Evolutionary conservation across 2,888 invertebrate genomes (phyloP).

Genomic region (Hyposoter didymator): DNA sequence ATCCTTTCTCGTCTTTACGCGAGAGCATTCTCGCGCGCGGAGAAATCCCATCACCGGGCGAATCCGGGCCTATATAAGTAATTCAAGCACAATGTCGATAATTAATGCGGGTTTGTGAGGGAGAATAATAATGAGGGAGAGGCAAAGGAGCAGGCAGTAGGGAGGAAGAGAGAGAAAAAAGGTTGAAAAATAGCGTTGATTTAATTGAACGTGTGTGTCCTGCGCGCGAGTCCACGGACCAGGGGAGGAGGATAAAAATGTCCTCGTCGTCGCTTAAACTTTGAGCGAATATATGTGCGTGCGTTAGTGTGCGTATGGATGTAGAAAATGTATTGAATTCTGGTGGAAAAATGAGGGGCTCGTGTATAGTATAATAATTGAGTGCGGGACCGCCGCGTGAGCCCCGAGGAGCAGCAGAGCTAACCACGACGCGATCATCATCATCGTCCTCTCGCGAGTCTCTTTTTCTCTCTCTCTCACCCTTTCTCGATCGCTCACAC

Average conservation of each 20-base stretch:
- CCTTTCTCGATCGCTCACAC: conserved; percentile 40
- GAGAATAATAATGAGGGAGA: conserved; percentile 20
- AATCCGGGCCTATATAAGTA: conserved; percentile 66
- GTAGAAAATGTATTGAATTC: conserved; percentile 18
- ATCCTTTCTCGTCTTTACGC: conserved; percentile 29
- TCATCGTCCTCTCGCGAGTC: neutral
- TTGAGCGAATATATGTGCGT: conserved; percentile 4
- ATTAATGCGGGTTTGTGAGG: conserved; percentile 60
- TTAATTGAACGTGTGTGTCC: conserved; percentile 64
- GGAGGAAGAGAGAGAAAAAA: neutral
- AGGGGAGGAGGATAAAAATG: conserved; percentile 53
- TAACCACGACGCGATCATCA: conserved; percentile 60
- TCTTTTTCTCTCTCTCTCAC: conserved; percentile 2
- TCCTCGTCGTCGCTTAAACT: conserved; percentile 41
- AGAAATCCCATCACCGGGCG: conserved; percentile 23
- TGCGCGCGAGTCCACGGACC: neutral
- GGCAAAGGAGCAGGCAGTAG: neutral
- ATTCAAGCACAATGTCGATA: conserved; percentile 68
- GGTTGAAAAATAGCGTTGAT: conserved; percentile 59
- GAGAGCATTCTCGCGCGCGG: conserved; percentile 5
- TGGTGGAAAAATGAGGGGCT: conserved; percentile 49
- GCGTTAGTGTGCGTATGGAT: conserved; percentile 1
- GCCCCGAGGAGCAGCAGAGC: conserved; percentile 50
- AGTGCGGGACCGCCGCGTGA: conserved; percentile 56
- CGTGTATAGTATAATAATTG: conserved; percentile 63